These are phyloP conservation scores for Xiphorhynchus elegans DNA, from an alignment of 2,113 vertebrate species.

Conservation along the genomic window DNA sequence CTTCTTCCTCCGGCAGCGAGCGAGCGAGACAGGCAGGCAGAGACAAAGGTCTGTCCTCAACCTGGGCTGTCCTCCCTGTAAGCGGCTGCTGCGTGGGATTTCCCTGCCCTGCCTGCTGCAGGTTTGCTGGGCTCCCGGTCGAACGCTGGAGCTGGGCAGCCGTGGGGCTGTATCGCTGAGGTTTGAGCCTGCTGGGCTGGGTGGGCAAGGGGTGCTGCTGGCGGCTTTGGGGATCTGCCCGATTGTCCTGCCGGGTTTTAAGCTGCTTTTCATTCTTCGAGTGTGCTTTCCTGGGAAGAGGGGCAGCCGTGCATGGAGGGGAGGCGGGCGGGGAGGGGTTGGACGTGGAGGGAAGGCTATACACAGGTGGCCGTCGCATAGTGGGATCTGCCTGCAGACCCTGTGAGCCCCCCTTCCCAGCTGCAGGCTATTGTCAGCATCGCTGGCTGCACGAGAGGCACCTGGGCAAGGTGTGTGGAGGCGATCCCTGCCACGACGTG, in stretches of 20 bases:
- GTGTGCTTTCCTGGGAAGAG: neutral
- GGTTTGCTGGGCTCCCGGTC: conserved; percentile 28
- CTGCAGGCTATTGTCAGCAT: conserved; percentile 35
- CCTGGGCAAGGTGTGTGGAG: neutral
- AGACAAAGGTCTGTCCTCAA: conserved; percentile 70
- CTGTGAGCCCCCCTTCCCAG: neutral
- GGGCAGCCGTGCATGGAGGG: conserved; percentile 22
- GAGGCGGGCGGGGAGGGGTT: neutral
- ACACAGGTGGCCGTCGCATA: conserved; percentile 24
- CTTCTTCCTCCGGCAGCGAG: conserved; percentile 46
- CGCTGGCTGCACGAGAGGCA: neutral
- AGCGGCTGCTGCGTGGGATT: conserved; percentile 47
- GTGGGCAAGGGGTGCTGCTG: conserved; percentile 17
- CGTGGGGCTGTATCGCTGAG: neutral
- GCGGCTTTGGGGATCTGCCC: neutral
- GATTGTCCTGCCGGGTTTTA: neutral
- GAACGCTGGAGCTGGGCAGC: neutral
- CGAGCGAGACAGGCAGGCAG: conserved; percentile 48
- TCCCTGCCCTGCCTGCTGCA: conserved; percentile 30
- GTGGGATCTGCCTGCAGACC: neutral
- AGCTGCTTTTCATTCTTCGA: conserved; percentile 41
- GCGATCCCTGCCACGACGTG: neutral
- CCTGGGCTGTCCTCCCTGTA: conserved; percentile 38
- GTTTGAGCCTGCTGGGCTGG: conserved; percentile 48
- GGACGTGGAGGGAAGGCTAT: neutral